Evolutionary conservation across 2,113 vertebrate species (phyloP), one percentile per base, ranked within the genome.

Genomic region (Nothoprocta perdicaria): DNA sequence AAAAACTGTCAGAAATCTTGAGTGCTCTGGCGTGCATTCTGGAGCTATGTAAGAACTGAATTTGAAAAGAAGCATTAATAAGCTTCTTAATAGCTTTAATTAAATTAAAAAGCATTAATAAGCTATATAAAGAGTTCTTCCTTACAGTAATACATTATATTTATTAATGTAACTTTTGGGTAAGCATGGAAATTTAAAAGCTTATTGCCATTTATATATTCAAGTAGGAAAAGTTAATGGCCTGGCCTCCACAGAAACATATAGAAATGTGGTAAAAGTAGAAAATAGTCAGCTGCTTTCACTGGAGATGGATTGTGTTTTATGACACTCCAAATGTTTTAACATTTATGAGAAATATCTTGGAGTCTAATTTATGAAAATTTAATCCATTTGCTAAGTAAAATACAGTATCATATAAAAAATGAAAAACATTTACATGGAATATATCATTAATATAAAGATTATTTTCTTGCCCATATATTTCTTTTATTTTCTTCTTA

Each of bases 401-500:
- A 69, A 67, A 74, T 23, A 46, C 52, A 40, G 4, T 80, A 21
- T 50, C 6, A 84, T 90, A 29, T 69, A 14, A 10, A 14, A 10
- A 45, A 11, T 73, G 21, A 72, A 52, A 84, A 12, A 55, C 4
- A 35, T 62, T 79, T 79, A 66, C 14, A 6, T 78, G 65, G 74
- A 79, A 12, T 17, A 43, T 22, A 22, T 73, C 0, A 66, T 61
- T 79, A 63, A 45, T 62, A 7, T 22, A 73, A 43, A 53, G 5
- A 66, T 84, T 74, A 38, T 75, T 74, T 88, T 67, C 33, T 57
- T 45, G 9, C 14, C 9, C 74, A 10, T 52, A 18, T 57, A 72
- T 94, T 66, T 66, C 86, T 90, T 94, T 92, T 50, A 8, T 95
- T 68, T 95, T 95, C 74, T 94, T 89, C 91, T 55, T 96, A 99